Conservation (phyloP, 2,797 vertebrate species). For the Galago senegalensis region DNA sequence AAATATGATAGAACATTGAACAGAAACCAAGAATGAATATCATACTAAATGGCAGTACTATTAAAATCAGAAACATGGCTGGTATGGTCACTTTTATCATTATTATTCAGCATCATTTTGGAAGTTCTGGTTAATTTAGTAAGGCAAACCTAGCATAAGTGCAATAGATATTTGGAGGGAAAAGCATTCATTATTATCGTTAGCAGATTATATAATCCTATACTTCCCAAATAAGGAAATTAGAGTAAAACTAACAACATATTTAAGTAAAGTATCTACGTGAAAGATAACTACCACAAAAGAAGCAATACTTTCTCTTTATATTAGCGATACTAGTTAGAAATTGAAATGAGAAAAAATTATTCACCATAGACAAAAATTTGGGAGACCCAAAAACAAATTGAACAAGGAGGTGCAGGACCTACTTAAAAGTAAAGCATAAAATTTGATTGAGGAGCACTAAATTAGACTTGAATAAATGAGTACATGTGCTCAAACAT, state of each 20-base stretch:
- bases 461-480: neutral
- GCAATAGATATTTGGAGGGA: neutral
- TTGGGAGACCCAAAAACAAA: conserved; percentile 28
- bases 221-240: neutral
- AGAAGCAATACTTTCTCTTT: neutral
- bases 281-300: neutral
- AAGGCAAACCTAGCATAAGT: neutral
- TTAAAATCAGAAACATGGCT: neutral
- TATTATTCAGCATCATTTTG: neutral
- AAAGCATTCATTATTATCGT: neutral
- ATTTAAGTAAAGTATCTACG: neutral
- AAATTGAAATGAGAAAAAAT: conserved; percentile 7
- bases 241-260: neutral
- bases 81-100: neutral
- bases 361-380: neutral
- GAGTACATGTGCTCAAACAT: neutral
- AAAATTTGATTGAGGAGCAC: neutral
- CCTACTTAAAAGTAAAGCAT: neutral
- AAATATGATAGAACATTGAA: neutral
- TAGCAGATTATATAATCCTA: neutral
- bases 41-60: neutral
- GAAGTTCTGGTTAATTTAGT: neutral
- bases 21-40: neutral
- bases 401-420: neutral
- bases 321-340: neutral